Evolutionary conservation across 2,113 vertebrate species (phyloP), one percentile per base, ranked within the genome.

Genomic region (Phalacrocorax pelagicus): DNA sequence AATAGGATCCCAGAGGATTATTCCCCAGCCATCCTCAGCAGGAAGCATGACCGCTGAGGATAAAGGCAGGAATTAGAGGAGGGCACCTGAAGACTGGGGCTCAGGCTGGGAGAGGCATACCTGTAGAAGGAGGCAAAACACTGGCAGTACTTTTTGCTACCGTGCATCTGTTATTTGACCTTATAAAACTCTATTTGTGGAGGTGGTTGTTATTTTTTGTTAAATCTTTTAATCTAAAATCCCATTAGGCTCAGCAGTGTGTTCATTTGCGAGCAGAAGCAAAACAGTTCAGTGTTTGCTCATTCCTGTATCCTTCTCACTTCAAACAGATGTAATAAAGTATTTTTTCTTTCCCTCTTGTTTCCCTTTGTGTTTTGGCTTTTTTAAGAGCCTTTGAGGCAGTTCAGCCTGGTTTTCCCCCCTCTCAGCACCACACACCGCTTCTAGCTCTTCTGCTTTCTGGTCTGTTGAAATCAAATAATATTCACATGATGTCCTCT

Each of bases 181-280:
- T 97, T 95, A 83, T 78, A 94, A 94, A 96, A 66, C 80, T 96
- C 85, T 78, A 5, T 96, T 95, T 96, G 94, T 96, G 96, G 95
- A 96, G 82, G 72, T 92, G 95, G 90, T 81, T 93, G 93, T 94
- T 97, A 94, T 94, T 97, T 96, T 95, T 86, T 5, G 15, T 94
- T 92, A 92, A 96, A 92, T 88, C 90, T 96, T 96, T 94, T 96
- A 96, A 97, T 95, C 90, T 97, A 84, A 94, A 96, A 94, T 97
- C 96, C 96, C 95, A 92, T 96, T 96, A 94, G 94, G 75, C 72
- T 94, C 88, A 85, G 90, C 24, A 1, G 78, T 26, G 22, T 54
- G 67, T 69, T 96, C 93, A 58, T 95, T 90, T 93, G 79, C 4
- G 46, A 96, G 88, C 87, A 96, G 85, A 96, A 78, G 93, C 70